Percentiles rank a stretch among this genome's conserved stretches.
These are phyloP conservation scores for Myotis lucifugus DNA, from an alignment of 2,113 vertebrate species.

Conservation along the genomic window DNA sequence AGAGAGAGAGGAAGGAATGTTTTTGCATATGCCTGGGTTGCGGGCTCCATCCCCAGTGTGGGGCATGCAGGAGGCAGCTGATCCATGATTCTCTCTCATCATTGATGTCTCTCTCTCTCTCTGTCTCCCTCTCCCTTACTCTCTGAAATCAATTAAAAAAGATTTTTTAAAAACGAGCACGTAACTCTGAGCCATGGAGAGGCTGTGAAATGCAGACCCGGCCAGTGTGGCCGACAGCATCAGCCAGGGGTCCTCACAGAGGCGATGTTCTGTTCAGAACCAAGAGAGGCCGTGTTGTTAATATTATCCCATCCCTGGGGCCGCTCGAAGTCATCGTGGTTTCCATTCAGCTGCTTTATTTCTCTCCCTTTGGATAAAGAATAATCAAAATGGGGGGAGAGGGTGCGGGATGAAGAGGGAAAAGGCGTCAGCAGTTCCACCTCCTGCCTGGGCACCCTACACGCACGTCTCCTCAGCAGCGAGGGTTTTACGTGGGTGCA, in stretches of 20 bases:
- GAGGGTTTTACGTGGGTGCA: constrained; percentile 41
- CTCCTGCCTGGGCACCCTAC: constrained; percentile 39
- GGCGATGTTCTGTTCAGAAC: not conserved
- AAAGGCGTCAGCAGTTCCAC: constrained; percentile 31
- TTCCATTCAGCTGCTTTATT: not conserved
- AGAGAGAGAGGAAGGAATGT: no score
- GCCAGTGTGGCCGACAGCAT: not conserved
- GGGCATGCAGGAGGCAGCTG: no score
- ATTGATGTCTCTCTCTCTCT: no score
- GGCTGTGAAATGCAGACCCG: not conserved
- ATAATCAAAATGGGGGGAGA: not conserved
- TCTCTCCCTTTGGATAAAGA: not conserved
- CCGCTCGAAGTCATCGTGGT: not conserved
- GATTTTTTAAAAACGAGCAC: not conserved
- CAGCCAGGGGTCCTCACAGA: not conserved
- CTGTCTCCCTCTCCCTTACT: no score
- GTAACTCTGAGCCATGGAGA: not conserved
- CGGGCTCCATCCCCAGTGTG: no score
- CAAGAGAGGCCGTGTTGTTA: not conserved
- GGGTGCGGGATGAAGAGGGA: not conserved
- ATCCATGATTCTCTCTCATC: no score
- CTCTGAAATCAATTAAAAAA: no score
- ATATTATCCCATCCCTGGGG: not conserved
- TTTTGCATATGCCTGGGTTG: not conserved
- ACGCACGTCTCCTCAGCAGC: constrained; percentile 12